Evolutionary conservation across 2,113 vertebrate genomes (phyloP).

Genomic region (Prionailurus bengalensis): DNA sequence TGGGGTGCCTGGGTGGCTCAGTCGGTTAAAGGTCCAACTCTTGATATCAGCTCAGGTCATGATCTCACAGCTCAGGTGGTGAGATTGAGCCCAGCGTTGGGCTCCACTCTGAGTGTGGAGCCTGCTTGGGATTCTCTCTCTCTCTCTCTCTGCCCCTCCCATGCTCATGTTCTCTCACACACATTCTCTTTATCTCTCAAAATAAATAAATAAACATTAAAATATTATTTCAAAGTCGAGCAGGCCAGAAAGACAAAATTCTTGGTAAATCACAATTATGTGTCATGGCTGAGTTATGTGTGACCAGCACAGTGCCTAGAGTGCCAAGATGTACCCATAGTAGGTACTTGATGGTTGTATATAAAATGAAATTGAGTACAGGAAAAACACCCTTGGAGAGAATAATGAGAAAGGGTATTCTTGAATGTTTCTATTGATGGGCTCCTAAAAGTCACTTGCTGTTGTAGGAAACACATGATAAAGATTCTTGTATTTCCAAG

Average conservation of each 20-base stretch:
- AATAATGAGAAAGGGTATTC: constrained; percentile 13
- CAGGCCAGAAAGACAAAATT: constrained; percentile 34
- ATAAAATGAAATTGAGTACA: constrained; percentile 37
- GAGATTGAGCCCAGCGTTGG: too few relatives aligned
- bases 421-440: constrained; percentile 26
- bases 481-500: constrained; percentile 38
- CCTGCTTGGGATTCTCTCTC: too few relatives aligned
- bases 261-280: constrained; percentile 54
- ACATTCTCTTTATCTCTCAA: too few relatives aligned
- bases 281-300: background rate
- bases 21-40: too few relatives aligned
- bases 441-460: constrained; percentile 33
- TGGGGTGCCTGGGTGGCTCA: background rate
- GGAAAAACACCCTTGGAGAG: background rate
- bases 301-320: background rate
- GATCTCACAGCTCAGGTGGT: too few relatives aligned
- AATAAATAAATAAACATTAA: too few relatives aligned
- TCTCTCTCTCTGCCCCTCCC: too few relatives aligned
- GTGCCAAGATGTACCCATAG: background rate
- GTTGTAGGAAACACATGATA: constrained; percentile 17
- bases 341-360: constrained; percentile 29
- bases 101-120: too few relatives aligned
- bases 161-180: too few relatives aligned
- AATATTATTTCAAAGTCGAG: constrained; percentile 63
- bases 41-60: too few relatives aligned